phyloP scores from a whole-genome alignment of 2,888 invertebrate species.

The Heliothis peltigera region DNA sequence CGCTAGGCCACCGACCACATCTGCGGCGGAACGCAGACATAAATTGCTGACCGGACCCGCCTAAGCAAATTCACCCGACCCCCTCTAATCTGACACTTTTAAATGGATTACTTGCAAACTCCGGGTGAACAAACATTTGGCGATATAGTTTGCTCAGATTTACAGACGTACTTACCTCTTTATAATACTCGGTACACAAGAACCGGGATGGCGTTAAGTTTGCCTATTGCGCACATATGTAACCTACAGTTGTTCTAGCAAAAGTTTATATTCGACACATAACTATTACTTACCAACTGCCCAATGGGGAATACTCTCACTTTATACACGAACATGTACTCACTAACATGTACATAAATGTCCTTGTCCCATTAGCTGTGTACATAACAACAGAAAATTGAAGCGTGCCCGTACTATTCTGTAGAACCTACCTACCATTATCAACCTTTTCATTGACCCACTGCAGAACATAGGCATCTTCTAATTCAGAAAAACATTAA shows the following conservation, averaged over 20 bases:
- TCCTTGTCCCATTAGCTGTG: slow-evolving; percentile 2
- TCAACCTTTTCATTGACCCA: no score
- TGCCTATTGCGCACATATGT: slow-evolving; percentile 53
- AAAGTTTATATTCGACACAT: slow-evolving; percentile 59
- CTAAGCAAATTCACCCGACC: slow-evolving; percentile 80
- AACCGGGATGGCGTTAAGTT: slow-evolving; percentile 57
- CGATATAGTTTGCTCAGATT: slow-evolving; percentile 69
- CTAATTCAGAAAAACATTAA: no score
- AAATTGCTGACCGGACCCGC: slow-evolving; percentile 81
- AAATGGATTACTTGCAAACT: slow-evolving; percentile 79
- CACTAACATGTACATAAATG: slow-evolving; percentile 17
- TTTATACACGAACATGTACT: slow-evolving; percentile 12
- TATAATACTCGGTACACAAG: slow-evolving; percentile 49
- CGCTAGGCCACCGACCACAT: slow-evolving; percentile 74
- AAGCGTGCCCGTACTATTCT: not conserved
- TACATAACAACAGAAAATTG: slow-evolving; percentile 1
- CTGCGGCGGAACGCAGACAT: slow-evolving; percentile 76
- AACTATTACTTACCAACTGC: slow-evolving; percentile 36
- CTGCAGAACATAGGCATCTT: no score
- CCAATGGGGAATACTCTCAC: slow-evolving; percentile 24
- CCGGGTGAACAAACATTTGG: slow-evolving; percentile 71
- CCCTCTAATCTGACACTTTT: slow-evolving; percentile 84
- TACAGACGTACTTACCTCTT: slow-evolving; percentile 63
- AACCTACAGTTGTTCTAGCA: slow-evolving; percentile 43
- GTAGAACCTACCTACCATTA: not conserved